These are phyloP conservation scores for Caenorhabditis macrosperma DNA, from an alignment of 2,888 invertebrate genomes.

Conservation along the genomic window DNA sequence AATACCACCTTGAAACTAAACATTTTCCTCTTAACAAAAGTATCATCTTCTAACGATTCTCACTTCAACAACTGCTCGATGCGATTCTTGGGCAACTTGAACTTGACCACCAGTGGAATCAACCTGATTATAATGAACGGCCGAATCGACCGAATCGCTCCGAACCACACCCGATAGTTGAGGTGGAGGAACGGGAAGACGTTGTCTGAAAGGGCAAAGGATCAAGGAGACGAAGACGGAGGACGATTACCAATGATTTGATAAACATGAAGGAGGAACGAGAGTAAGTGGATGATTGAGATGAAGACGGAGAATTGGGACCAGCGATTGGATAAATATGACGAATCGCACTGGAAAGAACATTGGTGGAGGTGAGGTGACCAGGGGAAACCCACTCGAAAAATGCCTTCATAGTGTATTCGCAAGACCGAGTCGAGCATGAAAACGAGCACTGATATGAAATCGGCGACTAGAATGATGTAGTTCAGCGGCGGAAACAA, in stretches of 20 bases:
- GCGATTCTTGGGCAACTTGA: constrained; percentile 98
- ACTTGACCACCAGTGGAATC: constrained; percentile 95
- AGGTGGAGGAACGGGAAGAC: constrained; percentile 68
- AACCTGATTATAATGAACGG: constrained; percentile 98
- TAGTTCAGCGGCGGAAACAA: constrained; percentile 90
- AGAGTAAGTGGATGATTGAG: constrained; percentile 97
- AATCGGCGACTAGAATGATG: constrained; percentile 88
- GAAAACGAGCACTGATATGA: constrained; percentile 91
- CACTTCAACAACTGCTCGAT: constrained; percentile 99
- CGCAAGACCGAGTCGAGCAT: constrained; percentile 99
- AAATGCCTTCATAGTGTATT: constrained; percentile 95
- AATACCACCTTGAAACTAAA: no score
- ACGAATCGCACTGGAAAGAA: constrained; percentile 58
- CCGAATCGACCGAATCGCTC: constrained; percentile 91
- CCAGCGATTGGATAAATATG: constrained; percentile 87
- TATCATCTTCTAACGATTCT: no score
- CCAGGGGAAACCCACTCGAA: constrained; percentile 84
- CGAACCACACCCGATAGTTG: constrained; percentile 89
- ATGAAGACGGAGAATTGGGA: constrained; percentile 98
- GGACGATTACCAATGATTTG: constrained; percentile 59
- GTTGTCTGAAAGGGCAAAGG: constrained; percentile 39
- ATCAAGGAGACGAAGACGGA: background rate
- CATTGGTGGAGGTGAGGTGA: background rate
- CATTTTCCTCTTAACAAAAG: no score
- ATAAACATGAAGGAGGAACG: constrained; percentile 89